Evolutionary conservation across 2,797 vertebrate species (phyloP).

Genomic region (Microtus californicus): DNA sequence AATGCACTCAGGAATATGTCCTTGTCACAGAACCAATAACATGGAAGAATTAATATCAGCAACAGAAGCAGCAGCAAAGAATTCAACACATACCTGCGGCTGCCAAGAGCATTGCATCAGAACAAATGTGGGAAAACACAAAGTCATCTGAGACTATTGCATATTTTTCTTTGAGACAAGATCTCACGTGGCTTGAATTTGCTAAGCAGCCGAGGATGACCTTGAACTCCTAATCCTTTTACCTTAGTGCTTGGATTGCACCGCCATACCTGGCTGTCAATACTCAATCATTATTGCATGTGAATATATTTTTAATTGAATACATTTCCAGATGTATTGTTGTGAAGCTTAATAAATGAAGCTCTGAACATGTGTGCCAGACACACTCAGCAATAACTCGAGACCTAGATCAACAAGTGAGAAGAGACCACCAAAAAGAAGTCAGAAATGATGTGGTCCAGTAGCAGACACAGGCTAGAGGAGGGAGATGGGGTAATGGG

Average conservation of each 20-base stretch:
- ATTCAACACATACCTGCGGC: not conserved
- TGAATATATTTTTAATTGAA: not conserved
- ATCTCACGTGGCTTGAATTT: not conserved
- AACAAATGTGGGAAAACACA: accelerated
- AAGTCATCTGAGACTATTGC: accelerated
- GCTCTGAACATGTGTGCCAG: not conserved
- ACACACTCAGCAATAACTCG: not conserved
- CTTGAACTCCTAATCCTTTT: not conserved
- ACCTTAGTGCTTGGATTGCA: not conserved
- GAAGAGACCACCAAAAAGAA: accelerated
- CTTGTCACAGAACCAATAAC: not conserved
- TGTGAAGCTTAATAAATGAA: not conserved
- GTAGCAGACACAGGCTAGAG: accelerated
- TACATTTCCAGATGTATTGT: not conserved
- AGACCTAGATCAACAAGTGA: not conserved
- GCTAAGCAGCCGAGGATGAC: not conserved
- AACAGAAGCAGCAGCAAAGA: not conserved
- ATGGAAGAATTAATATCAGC: not conserved
- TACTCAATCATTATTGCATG: accelerated
- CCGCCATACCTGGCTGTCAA: not conserved
- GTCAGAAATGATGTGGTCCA: not conserved
- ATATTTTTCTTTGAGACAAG: not conserved
- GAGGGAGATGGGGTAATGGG: not conserved
- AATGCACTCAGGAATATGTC: not conserved
- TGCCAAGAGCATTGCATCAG: accelerated